These are phyloP conservation scores for Tetraneura akinire DNA, from an alignment of 1,140 invertebrate genomes.

Conservation along the genomic window DNA sequence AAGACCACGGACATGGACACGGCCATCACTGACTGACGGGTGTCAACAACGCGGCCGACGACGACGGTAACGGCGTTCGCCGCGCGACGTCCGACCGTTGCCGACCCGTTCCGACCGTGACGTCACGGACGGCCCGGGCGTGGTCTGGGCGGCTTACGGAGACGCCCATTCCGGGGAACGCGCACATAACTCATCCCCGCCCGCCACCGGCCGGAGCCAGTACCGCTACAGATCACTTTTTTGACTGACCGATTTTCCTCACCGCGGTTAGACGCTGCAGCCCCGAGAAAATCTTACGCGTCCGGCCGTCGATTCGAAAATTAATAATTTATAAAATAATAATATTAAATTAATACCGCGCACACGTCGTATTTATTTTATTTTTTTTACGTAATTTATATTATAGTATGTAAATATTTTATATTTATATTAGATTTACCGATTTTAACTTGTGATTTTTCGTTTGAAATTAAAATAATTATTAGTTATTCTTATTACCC, in stretches of 20 bases:
- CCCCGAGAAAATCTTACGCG: not conserved
- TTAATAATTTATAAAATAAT: too few species aligned
- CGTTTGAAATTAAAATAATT: too few species aligned
- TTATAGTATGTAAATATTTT: too few species aligned
- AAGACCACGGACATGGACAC: slow-evolving; percentile 45
- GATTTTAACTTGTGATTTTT: too few species aligned
- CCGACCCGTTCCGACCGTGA: slow-evolving; percentile 6
- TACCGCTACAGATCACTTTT: slow-evolving; percentile 30
- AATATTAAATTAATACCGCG: too few species aligned
- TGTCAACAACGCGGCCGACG: slow-evolving; percentile 46
- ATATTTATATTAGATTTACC: too few species aligned
- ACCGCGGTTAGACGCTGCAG: not conserved
- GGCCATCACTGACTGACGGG: slow-evolving; percentile 51
- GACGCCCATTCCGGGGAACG: slow-evolving; percentile 15
- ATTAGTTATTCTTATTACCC: too few species aligned
- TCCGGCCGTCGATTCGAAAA: too few species aligned
- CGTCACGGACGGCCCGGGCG: slow-evolving; percentile 45
- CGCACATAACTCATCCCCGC: slow-evolving; percentile 48
- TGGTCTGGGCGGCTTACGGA: slow-evolving; percentile 41
- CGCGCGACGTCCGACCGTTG: slow-evolving; percentile 1
- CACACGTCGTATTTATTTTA: not conserved
- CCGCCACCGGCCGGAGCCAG: slow-evolving; percentile 29
- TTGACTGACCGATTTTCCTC: slow-evolving; percentile 16
- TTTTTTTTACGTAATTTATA: too few species aligned
- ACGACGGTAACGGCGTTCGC: slow-evolving; percentile 33